phyloP scores from a whole-genome alignment of 2,113 vertebrate species.

The Microtus montanus region DNA sequence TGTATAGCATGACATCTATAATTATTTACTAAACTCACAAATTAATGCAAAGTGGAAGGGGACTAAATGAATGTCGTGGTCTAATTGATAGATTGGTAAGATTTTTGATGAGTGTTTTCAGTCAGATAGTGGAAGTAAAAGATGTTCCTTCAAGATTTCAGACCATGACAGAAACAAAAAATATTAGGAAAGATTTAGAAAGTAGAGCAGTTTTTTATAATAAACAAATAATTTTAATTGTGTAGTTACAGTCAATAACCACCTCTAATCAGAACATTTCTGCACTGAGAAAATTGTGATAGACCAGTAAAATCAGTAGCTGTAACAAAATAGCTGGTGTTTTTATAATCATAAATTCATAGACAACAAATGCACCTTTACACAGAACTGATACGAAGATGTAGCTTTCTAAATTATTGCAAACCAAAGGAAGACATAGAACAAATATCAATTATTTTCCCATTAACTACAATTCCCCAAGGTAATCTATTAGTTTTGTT shows the following conservation, averaged over 20 bases:
- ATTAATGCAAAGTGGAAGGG: neutral
- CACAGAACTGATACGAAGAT: neutral
- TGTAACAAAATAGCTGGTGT: neutral
- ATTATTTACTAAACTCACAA: neutral
- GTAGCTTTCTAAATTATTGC: neutral
- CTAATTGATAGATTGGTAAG: neutral
- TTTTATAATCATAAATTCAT: neutral
- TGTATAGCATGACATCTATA: neutral
- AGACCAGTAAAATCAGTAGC: conserved; percentile 82
- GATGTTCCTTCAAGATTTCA: neutral
- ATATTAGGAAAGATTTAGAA: neutral
- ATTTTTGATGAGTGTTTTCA: neutral
- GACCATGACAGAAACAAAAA: neutral
- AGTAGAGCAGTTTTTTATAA: conserved; percentile 78
- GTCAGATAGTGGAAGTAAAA: neutral
- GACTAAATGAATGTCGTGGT: neutral
- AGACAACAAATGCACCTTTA: neutral
- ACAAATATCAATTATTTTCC: neutral
- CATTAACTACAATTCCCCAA: neutral
- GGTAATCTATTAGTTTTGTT: neutral
- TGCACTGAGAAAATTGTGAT: conserved; percentile 97
- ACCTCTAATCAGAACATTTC: conserved; percentile 98
- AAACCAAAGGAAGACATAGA: neutral
- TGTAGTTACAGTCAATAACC: conserved; percentile 99
- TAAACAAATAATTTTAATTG: conserved; percentile 99